Evolutionary conservation across 2,888 invertebrate genomes (phyloP), one percentile per base, ranked within the genome.

Genomic region (Notocelia uddmanniana): DNA sequence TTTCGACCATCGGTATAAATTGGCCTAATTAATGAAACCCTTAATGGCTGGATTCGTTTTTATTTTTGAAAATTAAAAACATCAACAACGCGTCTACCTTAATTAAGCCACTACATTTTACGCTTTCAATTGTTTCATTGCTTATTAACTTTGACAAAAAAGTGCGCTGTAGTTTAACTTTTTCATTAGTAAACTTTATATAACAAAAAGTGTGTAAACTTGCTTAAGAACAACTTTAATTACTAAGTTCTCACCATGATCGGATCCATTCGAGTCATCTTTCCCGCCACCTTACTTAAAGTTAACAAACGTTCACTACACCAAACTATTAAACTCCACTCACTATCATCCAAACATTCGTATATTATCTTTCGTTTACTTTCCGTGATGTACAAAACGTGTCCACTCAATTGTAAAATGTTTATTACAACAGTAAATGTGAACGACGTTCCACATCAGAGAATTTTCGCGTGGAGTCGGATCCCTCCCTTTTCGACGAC

Each of bases 261-360:
- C 81, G 84, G 84, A 82, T 83, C 83, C 83, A 85, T 87, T 83
- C 84, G 81, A 85, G 81, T 82, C 89, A 90, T 89, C 81, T 85
- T 90, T 90, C 82, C 85, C 83, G 80, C 81, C 80, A 80, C 81
- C 80, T 82, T 83, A 83, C 78, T 84, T 84, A 89, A 85, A 31
- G 88, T 83, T 86, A 82, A 85, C 77, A 80, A 60, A 79, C 80
- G 80, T 83, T 82, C 89, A 89, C 90, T 84, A 76, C 89, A 89
- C 89, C 75, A 79, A 79, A 84, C 87, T 83, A 80, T 80, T 73
- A 74, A 77, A 78, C 87, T 88, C 86, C 76, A 76, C 76, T 73
- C 83, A 84, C 85, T 72, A 45, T 71, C n/a, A 45, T 26, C 52
- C 31, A 54, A 70, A 70, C 58, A 52, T 52, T 50, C 26, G 57